Percentiles rank a stretch among this genome's conserved stretches.
Conservation (phyloP, 2,113 vertebrate species). For the Brachyistius frenatus region DNA sequence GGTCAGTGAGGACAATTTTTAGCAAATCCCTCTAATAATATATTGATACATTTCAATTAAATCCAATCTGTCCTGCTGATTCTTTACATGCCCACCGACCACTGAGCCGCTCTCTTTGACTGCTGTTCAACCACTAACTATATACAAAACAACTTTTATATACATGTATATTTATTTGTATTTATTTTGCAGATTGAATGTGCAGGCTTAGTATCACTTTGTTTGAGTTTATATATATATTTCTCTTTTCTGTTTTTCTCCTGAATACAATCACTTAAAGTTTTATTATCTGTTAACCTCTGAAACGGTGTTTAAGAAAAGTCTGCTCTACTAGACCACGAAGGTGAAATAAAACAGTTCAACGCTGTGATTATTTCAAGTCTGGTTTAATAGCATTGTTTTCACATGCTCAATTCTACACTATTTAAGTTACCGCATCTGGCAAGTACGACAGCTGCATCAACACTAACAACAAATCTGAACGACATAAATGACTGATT, state of each 20-base stretch:
- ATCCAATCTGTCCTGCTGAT: too few species aligned
- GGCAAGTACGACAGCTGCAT: not conserved
- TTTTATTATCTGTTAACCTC: not conserved
- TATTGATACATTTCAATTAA: not conserved
- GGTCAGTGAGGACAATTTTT: constrained; percentile 55
- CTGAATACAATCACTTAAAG: not conserved
- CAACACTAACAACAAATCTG: not conserved
- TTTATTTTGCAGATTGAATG: not conserved
- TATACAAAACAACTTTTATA: too few species aligned
- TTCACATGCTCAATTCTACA: not conserved
- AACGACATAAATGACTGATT: too few species aligned
- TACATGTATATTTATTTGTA: not conserved
- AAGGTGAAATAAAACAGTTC: too few species aligned
- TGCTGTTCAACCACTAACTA: too few species aligned
- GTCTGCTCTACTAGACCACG: too few species aligned
- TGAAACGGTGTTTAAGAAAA: too few species aligned
- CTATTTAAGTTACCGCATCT: not conserved
- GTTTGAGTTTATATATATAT: not conserved
- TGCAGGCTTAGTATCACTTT: not conserved
- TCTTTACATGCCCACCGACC: too few species aligned
- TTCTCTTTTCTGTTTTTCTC: not conserved
- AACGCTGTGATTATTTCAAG: too few species aligned
- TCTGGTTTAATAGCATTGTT: not conserved
- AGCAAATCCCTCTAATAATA: not conserved
- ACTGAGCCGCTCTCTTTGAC: too few species aligned